phyloP scores from a whole-genome alignment of 2,113 vertebrate species.

The zebrafish (Danio rerio) region GRCz12tu NC_133192.1:6826001-6826500 shows the following conservation, averaged over 20 bases:
- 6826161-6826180: not conserved
- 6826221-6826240: not conserved
- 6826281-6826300: not conserved
- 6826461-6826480: not conserved
- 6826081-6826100: not conserved
- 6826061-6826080: not conserved
- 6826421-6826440: not conserved
- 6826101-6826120: not conserved
- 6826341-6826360: not conserved
- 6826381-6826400: not conserved
- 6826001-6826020: not conserved
- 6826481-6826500: not conserved
- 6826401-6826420: not conserved
- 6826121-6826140: not conserved
- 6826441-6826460: constrained; percentile 21
- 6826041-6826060: not conserved
- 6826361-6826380: constrained; percentile 1
- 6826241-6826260: not conserved
- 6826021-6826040: not conserved
- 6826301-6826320: not conserved
- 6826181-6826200: not conserved
- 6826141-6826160: constrained; percentile 1
- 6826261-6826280: not conserved
- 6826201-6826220: not conserved
- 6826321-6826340: not conserved